Evolutionary conservation across 2,888 invertebrate genomes (phyloP), one percentile per base, ranked within the genome.

Genomic region (Allygus modestus): DNA sequence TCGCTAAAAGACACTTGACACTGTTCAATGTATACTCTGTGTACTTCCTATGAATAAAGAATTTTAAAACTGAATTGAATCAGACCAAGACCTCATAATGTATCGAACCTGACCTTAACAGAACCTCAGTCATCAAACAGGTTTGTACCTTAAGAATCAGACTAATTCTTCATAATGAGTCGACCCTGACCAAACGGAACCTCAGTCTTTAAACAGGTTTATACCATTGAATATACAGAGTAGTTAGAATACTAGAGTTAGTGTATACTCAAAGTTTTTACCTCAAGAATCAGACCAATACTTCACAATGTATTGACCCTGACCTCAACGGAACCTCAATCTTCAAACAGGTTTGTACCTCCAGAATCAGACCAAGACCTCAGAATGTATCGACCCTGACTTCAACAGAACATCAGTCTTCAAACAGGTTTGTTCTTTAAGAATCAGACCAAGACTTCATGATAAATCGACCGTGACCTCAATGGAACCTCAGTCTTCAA

Each of bases 71-170:
- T n/a, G n/a, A n/a, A n/a, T n/a, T n/a, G 73, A 73, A 43, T 23
- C 73, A 37, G 12, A 43, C 23, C 15, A 73, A 73, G 73, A 73
- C 73, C 11, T 43, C 37, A 31, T 43, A 43, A 9, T 43, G 41
- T 23, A 58, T 58, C 58, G 58, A 58, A 7, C 23, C 58, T 12
- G 58, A 58, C 7, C 1, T 58, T 23, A 58, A 58, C 58, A 23
- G 58, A 58, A 58, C 58, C 20, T 58, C 58, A 2, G 58, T 58
- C 58, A 15, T 58, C 58, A 58, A 58, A 58, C 58, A 26, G 58
- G 58, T n/a, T n/a, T 26, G 37, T 73, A 73, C 73, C 73, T 73
- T n/a, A 73, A 73, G 73, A 73, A 43, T 23, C 73, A 37, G 12
- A 43, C 23, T 1, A 73, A 73, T 41, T 43, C 73, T 31, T 43